Base-by-base conservation (phyloP, 2,888 invertebrate genomes). In the Philhelius pedissequus region DNA sequence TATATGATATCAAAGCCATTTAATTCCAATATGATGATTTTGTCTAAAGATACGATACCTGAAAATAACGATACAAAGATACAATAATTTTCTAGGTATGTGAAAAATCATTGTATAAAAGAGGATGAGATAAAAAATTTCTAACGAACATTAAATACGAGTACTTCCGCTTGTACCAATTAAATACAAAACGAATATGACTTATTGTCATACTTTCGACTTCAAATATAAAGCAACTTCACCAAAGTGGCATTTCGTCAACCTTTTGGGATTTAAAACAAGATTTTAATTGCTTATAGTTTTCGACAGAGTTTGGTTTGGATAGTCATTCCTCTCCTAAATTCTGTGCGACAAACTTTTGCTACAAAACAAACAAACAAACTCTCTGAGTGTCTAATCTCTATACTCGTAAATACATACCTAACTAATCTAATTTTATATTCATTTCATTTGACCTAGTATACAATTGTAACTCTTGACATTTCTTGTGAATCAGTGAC, bases 361-460 rank as follows among this genome's bases (percentile, higher is more conserved):
- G n/a, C n/a, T 25, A 27, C 15, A 52, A 27, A 30, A 54, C 4
- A 4, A 1, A n/a, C n/a, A n/a, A n/a, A n/a, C n/a, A 5, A 9
- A 7, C 1, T 27, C n/a, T n/a, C 4, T 45, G n/a, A n/a, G n/a
- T n/a, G n/a, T n/a, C n/a, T n/a, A n/a, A n/a, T n/a, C n/a, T n/a
- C n/a, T n/a, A n/a, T n/a, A n/a, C n/a, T n/a, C n/a, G n/a, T n/a
- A n/a, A 9, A 2, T 7, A 5, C 27, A 22, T 68, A 43, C 27
- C 52, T 43, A 8, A 52, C 56, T 48, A 77, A 48, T 69, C 48
- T 62, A 54, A 69, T 73, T 76, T 71, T 38, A 45, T 66, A 73
- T 68, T 82, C 68, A 73, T 77, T 71, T 58, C 38, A 54, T 73
- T 77, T 82, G 77, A 77, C 71, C 77, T 73, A 30, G 27, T 9